These are phyloP conservation scores for Philereme vetulata DNA, from an alignment of 2,888 invertebrate species.

Conservation along the genomic window DNA sequence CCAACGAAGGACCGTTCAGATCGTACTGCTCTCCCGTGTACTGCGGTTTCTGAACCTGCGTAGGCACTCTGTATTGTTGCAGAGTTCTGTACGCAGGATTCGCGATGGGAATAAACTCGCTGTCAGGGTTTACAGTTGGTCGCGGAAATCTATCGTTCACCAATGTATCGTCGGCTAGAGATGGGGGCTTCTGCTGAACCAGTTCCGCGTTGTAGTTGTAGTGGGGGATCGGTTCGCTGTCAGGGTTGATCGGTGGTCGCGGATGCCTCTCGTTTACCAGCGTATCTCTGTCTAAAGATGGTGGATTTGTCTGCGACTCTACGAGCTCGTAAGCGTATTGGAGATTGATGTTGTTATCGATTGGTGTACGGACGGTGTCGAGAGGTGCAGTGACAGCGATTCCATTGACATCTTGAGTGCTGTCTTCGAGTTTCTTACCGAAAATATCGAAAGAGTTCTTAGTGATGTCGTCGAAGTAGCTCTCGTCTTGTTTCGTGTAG, in stretches of 20 bases:
- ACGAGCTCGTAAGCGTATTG: constrained; percentile 80
- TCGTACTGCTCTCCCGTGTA: constrained; percentile 73
- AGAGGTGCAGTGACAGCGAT: constrained; percentile 75
- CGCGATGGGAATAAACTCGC: constrained; percentile 84
- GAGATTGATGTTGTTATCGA: constrained; percentile 80
- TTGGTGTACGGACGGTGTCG: constrained; percentile 74
- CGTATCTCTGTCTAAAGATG: constrained; percentile 86
- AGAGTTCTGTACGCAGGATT: constrained; percentile 70
- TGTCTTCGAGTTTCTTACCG: constrained; percentile 86
- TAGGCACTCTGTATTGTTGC: constrained; percentile 62
- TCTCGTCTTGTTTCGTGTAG: constrained; percentile 87
- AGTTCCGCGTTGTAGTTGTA: constrained; percentile 60
- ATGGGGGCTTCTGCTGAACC: constrained; percentile 66
- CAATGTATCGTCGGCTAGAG: constrained; percentile 86
- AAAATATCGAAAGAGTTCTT: constrained; percentile 90
- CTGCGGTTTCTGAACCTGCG: constrained; percentile 64
- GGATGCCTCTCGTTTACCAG: constrained; percentile 88
- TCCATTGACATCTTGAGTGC: constrained; percentile 74
- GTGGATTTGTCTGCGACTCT: constrained; percentile 65
- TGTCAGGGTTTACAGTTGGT: constrained; percentile 88
- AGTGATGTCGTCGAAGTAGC: constrained; percentile 88
- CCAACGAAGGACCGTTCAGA: constrained; percentile 68
- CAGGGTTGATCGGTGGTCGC: constrained; percentile 86
- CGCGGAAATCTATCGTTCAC: constrained; percentile 89
- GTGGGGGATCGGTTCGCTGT: constrained; percentile 83